phyloP scores from a whole-genome alignment of 37 sponge, comb jelly and placozoan species.

The Bolinopsis microptera region DNA sequence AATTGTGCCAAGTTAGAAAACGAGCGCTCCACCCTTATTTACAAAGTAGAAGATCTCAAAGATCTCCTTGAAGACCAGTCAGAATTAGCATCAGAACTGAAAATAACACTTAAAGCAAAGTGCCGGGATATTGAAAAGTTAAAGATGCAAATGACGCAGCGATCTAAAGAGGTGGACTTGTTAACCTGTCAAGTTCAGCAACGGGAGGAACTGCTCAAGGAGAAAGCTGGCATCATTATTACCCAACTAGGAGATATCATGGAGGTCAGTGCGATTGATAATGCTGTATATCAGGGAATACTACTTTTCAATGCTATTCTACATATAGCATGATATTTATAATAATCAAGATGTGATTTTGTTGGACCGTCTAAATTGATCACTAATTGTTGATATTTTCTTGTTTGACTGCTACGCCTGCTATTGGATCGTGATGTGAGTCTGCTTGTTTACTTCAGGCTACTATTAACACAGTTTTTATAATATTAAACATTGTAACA shows the following conservation, averaged over 20 bases:
- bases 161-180: background rate
- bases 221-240: constrained; percentile 64
- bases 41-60: constrained; percentile 63
- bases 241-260: constrained; percentile 61
- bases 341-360: background rate
- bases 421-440: too few species aligned
- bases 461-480: too few species aligned
- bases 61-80: constrained; percentile 59
- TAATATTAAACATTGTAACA: too few species aligned
- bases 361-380: background rate
- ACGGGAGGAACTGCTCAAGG: constrained; percentile 60
- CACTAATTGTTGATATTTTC: background rate
- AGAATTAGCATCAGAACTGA: constrained; percentile 31
- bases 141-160: constrained; percentile 37
- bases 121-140: constrained; percentile 50
- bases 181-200: constrained; percentile 32
- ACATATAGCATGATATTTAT: too few species aligned
- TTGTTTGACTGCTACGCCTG: background rate
- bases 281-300: too few species aligned
- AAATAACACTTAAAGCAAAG: constrained; percentile 38
- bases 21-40: constrained; percentile 37
- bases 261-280: constrained; percentile 4
- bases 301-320: too few species aligned
- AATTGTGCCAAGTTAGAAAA: constrained; percentile 64
- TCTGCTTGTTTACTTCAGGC: too few species aligned